Evolutionary conservation across 2,888 invertebrate genomes (phyloP).

Genomic region (Melanophora roralis): DNA sequence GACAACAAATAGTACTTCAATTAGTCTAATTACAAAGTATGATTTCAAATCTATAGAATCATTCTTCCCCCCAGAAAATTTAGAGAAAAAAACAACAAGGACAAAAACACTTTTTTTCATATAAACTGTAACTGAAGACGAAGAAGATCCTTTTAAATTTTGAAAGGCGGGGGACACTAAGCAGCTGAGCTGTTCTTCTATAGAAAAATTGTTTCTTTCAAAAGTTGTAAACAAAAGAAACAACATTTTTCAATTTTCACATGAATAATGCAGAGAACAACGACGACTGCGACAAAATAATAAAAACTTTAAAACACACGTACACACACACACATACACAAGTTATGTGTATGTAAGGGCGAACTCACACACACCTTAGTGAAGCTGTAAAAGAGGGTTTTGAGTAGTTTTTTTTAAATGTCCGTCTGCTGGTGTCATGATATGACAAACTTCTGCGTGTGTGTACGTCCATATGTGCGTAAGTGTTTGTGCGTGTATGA

Average conservation of each 20-base stretch:
- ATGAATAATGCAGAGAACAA: conserved; percentile 46
- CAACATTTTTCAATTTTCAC: conserved; percentile 52
- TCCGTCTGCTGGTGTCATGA: background rate
- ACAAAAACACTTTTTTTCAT: background rate
- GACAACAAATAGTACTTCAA: conserved; percentile 45
- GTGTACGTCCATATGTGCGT: no score
- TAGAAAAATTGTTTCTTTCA: background rate
- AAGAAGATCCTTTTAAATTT: background rate
- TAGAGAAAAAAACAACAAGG: background rate
- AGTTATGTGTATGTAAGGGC: no score
- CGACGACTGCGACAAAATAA: background rate
- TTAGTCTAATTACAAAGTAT: conserved; percentile 55
- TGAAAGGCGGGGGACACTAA: background rate
- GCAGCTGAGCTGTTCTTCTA: background rate
- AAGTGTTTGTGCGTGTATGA: no score
- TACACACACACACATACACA: no score
- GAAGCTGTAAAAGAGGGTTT: background rate
- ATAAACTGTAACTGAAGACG: background rate
- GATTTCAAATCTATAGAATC: conserved; percentile 45
- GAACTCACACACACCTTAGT: background rate
- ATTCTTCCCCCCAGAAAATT: background rate
- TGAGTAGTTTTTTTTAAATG: conserved; percentile 13
- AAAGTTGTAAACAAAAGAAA: conserved; percentile 26
- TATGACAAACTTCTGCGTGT: background rate
- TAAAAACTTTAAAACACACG: no score